Evolutionary conservation across 2,113 vertebrate genomes (phyloP), one percentile per base, ranked within the genome.

Genomic region (Cisticola juncidis): DNA sequence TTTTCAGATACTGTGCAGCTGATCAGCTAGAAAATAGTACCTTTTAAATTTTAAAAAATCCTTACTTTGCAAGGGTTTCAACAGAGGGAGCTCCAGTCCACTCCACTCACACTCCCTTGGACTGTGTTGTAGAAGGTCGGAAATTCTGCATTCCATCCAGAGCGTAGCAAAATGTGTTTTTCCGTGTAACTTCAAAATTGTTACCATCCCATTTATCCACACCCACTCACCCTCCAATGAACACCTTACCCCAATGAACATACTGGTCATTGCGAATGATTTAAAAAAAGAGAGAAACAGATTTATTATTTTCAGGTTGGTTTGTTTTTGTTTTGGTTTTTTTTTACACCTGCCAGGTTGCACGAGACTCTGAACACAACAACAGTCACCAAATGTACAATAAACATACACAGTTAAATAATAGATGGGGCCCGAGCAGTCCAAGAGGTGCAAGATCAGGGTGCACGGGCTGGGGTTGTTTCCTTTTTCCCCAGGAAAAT

Each of bases 351-450:
- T 87, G 97, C 69, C 83, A 72, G 80, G 86, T 94, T 85, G 82
- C 97, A 98, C 97, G 3, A 97, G 94, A 98, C 97, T 94, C 95
- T 95, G 95, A 95, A 98, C 96, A 98, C 98, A 57, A 60, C 83
- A 95, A 97, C 95, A 18, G 81, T 96, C 97, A 98, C 97, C n/a
- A 77, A 96, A 90, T 96, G 97, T 97, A 98, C 98, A 98, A 93
- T 89, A 77, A 97, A 97, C 97, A 97, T 87, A 97, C 96, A 97
- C 86, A 92, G 83, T 98, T 98, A 98, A 98, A 97, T 98, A 98
- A 97, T n/a, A 97, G 88, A 69, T 35, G 72, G 92, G 83, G 95
- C 35, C 90, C 38, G 13, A 93, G 93, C 74, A 91, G 65, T 62
- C 94, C 29, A 31, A 81, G 97, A 78, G 81, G 60, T 56, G 54